Base-by-base conservation (phyloP, 2,113 vertebrate genomes). In the Ochotona curzoniae region DNA sequence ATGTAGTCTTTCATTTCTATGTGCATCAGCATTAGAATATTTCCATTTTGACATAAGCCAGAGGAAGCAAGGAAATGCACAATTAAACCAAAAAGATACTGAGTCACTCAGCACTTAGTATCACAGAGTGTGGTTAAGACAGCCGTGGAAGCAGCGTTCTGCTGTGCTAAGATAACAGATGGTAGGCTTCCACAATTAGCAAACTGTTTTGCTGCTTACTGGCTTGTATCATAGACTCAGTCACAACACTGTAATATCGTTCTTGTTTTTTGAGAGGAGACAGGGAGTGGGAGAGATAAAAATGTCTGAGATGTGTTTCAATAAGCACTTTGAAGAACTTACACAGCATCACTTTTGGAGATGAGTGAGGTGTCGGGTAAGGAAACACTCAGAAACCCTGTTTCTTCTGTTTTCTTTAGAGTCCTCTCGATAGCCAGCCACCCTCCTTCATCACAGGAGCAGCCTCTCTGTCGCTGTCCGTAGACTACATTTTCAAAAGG, bases 181-280 rank as follows among this genome's bases (percentile, higher is more conserved):
- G 82, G 82, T 69, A 94, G n/a, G 32, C 84, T 95, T 95, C 90
- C 87, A 88, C 92, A 95, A 96, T 90, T 94, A 95, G 85, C 73
- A 89, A 49, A 91, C 44, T 91, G 85, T 90, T 95, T 93, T 93
- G 60, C 89, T 95, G 85, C 90, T 70, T 94, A 89, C 84, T 94
- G 89, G 35, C 69, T 89, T 93, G 64, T 83, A 76, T 90, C 70
- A 83, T 57, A 14, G 18, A 17, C 54, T 57, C 30, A 94, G 15
- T 69, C 67, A 93, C 87, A 79, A 82, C 78, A 64, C 8, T 64
- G 7, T 57, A 17, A 18, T 57, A 17, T 57, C 15, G 3, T 20
- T 57, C 15, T 57, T 57, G 17, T 54, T 85, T n/a, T 85, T 74
- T 64, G 30, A 57, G 75, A 49, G 63, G 21, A 57, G 54, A 57